Evolutionary conservation across 2,113 vertebrate species (phyloP).

Genomic region (Tylochromis polylepis): DNA sequence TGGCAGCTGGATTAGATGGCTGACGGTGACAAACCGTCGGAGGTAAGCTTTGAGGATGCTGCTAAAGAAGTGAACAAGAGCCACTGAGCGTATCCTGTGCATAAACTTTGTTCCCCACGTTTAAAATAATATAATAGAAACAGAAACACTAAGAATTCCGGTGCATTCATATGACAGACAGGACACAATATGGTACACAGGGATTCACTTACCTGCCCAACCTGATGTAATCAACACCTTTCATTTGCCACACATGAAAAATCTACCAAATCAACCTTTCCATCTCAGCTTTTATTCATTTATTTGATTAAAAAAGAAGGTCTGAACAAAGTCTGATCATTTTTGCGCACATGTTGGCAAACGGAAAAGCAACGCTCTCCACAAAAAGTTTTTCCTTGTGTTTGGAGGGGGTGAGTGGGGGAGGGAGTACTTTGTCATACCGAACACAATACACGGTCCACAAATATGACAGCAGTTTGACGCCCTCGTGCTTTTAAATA

Average conservation of each 20-base stretch:
- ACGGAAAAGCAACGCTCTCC: not conserved
- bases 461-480: not conserved
- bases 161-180: not conserved
- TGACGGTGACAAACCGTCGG: slow-evolving; percentile 1
- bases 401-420: not conserved
- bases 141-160: not conserved
- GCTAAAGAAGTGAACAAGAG: not conserved
- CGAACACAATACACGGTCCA: not conserved
- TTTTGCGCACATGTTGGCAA: not conserved
- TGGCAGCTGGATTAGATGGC: not conserved
- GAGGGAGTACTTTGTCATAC: not conserved
- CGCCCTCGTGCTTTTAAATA: not conserved
- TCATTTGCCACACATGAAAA: not conserved
- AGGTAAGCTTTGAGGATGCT: slow-evolving; percentile 2
- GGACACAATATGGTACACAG: not conserved
- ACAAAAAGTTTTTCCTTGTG: not conserved
- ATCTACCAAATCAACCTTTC: not conserved
- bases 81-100: not conserved
- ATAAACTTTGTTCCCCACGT: not conserved
- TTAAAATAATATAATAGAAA: not conserved
- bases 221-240: not conserved
- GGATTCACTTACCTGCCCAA: not conserved
- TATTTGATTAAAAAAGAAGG: rapidly evolving
- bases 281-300: not conserved
- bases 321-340: not conserved